Evolutionary conservation across 1,140 invertebrate species (phyloP), one percentile per base, ranked within the genome.

Genomic region (Hyles vespertilio): DNA sequence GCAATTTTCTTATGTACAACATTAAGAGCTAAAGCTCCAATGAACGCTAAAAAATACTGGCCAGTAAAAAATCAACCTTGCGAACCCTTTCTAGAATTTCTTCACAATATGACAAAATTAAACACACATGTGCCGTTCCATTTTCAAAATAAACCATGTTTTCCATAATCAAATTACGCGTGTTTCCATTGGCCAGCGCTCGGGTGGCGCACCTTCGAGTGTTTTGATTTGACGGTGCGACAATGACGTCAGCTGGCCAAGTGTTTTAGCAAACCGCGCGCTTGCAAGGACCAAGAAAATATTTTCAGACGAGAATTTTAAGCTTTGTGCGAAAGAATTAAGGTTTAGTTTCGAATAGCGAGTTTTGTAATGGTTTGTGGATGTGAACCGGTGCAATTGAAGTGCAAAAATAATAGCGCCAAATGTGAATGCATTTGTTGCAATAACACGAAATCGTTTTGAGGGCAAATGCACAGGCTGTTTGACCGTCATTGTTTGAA

Each of bases 141-240:
- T 65, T 71, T 65, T 59, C 43, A 74, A 71, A 75, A 79, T 67
- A 74, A 74, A 79, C 67, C 59, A 56, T 61, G 64, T 59, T 63
- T 77, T 64, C 54, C 44, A 70, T 80, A 81, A 87, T 85, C 66
- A 72, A 79, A 83, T 85, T 84, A 81, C 50, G 59, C 58, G 48
- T 87, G 70, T 87, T 87, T 83, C 83, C 78, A 87, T 87, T 87
- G 81, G 78, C 70, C 76, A 68, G 60, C 56, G 64, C 58, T 69
- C 69, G 67, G 56, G 64, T 63, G 60, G 71, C 71, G 70, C 68
- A 63, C 62, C 62, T 67, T 66, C 67, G 65, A 84, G 84, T 84
- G 84, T 81, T 87, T 83, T 75, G 76, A 81, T 81, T 81, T 69
- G 74, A 59, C 67, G 59, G 59, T 61, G 65, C 69, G 61, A 76